phyloP scores from a whole-genome alignment of 2,888 invertebrate genomes.

The Platycheirus albimanus region DNA sequence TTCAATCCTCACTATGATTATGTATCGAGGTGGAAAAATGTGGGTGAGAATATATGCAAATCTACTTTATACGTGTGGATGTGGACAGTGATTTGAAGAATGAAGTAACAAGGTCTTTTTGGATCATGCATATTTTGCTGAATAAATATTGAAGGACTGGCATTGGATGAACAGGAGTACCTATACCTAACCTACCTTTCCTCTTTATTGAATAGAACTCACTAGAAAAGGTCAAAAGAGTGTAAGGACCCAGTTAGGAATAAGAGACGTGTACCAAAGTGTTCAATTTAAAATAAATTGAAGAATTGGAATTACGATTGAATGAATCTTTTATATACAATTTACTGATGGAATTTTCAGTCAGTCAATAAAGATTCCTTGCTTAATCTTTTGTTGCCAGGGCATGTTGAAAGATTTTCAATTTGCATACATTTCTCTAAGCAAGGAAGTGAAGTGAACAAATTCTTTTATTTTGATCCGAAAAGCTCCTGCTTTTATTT shows the following conservation, averaged over 20 bases:
- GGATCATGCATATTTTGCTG: constrained; percentile 12
- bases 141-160: constrained; percentile 17
- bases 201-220: background rate
- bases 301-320: background rate
- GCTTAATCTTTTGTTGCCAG: background rate
- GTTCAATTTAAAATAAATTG: background rate
- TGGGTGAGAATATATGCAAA: background rate
- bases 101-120: constrained; percentile 1
- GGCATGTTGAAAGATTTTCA: too few species aligned
- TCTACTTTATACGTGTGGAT: background rate
- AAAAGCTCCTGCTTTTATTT: too few species aligned
- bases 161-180: background rate
- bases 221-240: background rate
- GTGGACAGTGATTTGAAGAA: background rate
- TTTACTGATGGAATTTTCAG: background rate
- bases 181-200: too few species aligned
- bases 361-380: background rate
- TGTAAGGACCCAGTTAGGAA: background rate
- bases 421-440: too few species aligned
- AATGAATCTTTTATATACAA: background rate
- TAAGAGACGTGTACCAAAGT: background rate
- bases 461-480: too few species aligned
- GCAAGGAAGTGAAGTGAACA: too few species aligned
- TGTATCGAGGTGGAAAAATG: constrained; percentile 14
- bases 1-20: constrained; percentile 31